Evolutionary conservation across 2,797 vertebrate species (phyloP).

Genomic region (Gouania willdenowi): DNA sequence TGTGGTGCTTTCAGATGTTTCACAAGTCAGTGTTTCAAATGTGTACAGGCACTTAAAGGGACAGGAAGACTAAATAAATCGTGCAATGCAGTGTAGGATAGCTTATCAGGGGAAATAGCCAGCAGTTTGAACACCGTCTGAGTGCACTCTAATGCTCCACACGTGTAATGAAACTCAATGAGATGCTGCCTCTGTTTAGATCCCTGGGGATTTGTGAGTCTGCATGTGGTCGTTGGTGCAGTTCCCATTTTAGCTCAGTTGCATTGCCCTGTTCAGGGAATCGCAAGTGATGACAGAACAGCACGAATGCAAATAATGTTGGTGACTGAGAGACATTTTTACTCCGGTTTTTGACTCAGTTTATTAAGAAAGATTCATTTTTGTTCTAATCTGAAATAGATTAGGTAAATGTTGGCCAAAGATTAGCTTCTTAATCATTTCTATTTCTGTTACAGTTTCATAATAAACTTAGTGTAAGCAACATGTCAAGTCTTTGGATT

Average conservation of each 20-base stretch:
- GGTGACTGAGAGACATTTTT: neutral
- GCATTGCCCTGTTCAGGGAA: neutral
- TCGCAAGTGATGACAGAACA: constrained; percentile 5
- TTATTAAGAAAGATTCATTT: no score
- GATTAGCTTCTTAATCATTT: no score
- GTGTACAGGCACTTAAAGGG: constrained; percentile 57
- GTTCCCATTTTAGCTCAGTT: constrained; percentile 15
- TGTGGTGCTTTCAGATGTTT: constrained; percentile 68
- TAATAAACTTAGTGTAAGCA: no score
- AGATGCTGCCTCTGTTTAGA: constrained; percentile 23
- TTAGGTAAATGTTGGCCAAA: no score
- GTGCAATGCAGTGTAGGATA: constrained; percentile 53
- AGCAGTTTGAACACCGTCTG: constrained; percentile 37
- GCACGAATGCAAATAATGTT: no score
- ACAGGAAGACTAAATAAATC: constrained; percentile 63
- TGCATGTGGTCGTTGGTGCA: constrained; percentile 13
- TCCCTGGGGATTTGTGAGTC: constrained; percentile 23
- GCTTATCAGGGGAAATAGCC: constrained; percentile 37
- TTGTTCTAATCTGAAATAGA: no score
- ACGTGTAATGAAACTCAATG: constrained; percentile 24
- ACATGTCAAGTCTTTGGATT: no score
- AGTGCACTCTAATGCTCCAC: constrained; percentile 29
- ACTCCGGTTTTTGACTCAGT: no score
- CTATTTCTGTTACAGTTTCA: no score
- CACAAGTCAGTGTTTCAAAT: constrained; percentile 64